Base-by-base conservation (phyloP, 1,140 invertebrate species). In the Portunus trituberculatus region DNA sequence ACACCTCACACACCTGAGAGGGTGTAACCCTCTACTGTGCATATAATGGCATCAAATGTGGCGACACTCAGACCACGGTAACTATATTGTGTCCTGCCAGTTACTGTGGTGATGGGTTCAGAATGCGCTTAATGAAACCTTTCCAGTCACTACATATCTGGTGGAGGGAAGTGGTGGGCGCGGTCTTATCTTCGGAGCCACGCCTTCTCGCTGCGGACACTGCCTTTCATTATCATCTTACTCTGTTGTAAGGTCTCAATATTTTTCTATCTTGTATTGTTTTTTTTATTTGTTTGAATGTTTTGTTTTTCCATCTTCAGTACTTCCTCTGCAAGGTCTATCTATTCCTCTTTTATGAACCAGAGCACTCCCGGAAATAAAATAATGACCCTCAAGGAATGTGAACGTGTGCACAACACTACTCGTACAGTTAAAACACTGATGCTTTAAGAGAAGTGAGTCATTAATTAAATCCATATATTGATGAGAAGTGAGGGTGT, bases 391-490 rank as follows among this genome's bases (percentile, higher is more conserved):
- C 67, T 76, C 67, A 2, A 76, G 67, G n/a, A 76, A n/a, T 20
- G 20, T 20, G 67, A 76, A n/a, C 67, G n/a, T 25, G 67, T n/a
- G 67, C 67, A 76, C 20, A n/a, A 76, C n/a, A 76, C 67, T 76
- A n/a, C 52, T 16, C 48, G n/a, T 28, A 31, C 29, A 76, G 52
- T 93, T 31, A 46, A 93, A 84, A 93, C 32, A 93, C 29, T 88
- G 32, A 48, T 46, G 67, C 52, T 45, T 86, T 59, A 29, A 31
- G 67, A 82, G 82, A 84, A 83, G 82, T 4, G 84, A 87, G 92
- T 91, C 67, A 94, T 91, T 94, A 91, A 94, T 91, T 84, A 82
- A 94, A 94, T 91, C 93, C 67, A 94, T 91, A 91, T 94, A 83
- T 94, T 84, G 93, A 94, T 89, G 28, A n/a, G n/a, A 20, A 46